Evolutionary conservation across 1,140 invertebrate species (phyloP), one percentile per base, ranked within the genome.

Genomic region (Drosophila asahinai): DNA sequence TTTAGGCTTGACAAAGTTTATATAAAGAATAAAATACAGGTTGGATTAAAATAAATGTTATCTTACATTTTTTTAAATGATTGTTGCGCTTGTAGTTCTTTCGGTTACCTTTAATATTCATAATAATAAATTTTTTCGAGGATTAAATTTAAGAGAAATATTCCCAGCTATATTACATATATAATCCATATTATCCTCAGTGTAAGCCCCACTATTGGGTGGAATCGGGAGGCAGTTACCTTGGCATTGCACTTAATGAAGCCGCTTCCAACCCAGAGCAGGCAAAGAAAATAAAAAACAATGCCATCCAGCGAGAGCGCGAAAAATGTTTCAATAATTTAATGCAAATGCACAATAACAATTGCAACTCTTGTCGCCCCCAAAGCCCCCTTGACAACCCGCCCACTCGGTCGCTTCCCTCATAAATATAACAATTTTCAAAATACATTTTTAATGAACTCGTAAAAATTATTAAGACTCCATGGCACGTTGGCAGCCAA

Each of bases 381-480:
- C 15, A 1, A 38, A 2, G 5, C 27, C 9, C 42, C 43, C 17
- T 14, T 7, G 2, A 19, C 17, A 15, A 11, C n/a, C 9, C 14
- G n/a, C 55, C 14, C 27, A 5, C 60, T 22, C 47, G n/a, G 33
- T 14, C n/a, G 27, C 63, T 68, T 70, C 63, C 63, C 66, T 73
- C 71, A 73, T 73, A 73, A 73, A 73, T 73, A 73, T 73, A 73
- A 73, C 30, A 73, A 73, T 73, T 73, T 73, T 73, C 38, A 52
- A 73, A 73, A 73, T 73, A 73, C 67, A 73, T 73, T 73, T 73
- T 73, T 73, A 73, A 73, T 73, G 67, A 73, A 73, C 55, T 73
- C 71, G 43, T 73, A 73, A 73, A 73, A 73, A 73, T 73, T 54
- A 73, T 73, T 61, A 73, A 60, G 40, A 33, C 47, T 25, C n/a